Percentiles rank a stretch among this genome's conserved stretches.
These are phyloP conservation scores for Alcedo atthis DNA, from an alignment of 2,797 vertebrate genomes.

Conservation along the genomic window DNA sequence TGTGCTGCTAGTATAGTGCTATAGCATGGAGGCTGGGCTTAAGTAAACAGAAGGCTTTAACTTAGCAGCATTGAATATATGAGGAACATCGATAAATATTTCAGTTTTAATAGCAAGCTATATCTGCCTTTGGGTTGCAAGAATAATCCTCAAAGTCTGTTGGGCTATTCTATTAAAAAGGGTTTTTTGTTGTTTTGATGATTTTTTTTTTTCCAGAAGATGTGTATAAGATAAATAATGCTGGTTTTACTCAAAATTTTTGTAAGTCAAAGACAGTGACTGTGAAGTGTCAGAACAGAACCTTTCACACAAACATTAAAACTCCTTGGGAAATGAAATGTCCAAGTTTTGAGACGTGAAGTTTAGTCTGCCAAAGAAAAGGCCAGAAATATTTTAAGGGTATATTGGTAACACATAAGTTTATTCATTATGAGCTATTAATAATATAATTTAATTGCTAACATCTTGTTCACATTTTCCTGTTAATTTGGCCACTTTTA, in stretches of 20 bases:
- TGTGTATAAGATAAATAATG: neutral
- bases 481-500: neutral
- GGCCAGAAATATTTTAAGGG: neutral
- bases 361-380: neutral
- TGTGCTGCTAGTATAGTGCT: neutral
- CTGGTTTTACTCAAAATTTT: neutral
- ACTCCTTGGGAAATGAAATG: neutral
- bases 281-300: neutral
- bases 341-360: neutral
- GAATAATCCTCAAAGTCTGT: neutral
- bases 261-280: neutral
- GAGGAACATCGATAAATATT: neutral
- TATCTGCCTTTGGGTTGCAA: neutral
- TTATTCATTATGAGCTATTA: neutral
- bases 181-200: fast-evolving
- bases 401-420: neutral
- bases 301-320: neutral
- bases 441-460: neutral
- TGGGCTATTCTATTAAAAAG: neutral
- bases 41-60: neutral
- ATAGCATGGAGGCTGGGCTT: neutral
- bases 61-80: neutral
- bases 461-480: neutral
- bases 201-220: neutral
- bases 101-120: neutral